These are phyloP conservation scores for Ophiothrix spiculata DNA, from an alignment of 35 echinoderm and acorn worm species.

Conservation along the genomic window DNA sequence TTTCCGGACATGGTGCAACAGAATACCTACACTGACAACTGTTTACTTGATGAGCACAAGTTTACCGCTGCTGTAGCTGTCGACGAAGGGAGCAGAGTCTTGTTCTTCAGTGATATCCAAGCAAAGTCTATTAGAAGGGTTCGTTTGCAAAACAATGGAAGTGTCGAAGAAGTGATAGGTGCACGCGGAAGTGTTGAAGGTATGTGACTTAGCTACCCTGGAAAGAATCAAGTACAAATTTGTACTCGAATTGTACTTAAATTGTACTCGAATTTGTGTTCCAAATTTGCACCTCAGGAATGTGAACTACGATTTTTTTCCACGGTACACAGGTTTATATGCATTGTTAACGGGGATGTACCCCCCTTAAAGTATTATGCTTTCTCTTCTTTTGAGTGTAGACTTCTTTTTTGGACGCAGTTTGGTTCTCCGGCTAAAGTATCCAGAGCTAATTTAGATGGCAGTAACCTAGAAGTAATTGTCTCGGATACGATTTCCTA, in stretches of 20 bases:
- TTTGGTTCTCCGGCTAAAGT: conserved; percentile 59
- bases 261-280: too few species aligned
- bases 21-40: background rate
- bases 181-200: conserved; percentile 73
- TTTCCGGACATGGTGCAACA: conserved; percentile 9
- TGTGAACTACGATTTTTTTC: too few species aligned
- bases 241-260: too few species aligned
- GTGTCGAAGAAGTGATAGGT: conserved; percentile 24
- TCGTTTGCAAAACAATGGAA: background rate
- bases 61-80: conserved; percentile 32
- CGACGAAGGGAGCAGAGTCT: conserved; percentile 6
- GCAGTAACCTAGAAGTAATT: conserved; percentile 25
- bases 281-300: too few species aligned
- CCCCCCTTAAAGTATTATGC: too few species aligned
- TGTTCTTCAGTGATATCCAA: conserved; percentile 53
- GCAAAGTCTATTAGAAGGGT: conserved; percentile 39
- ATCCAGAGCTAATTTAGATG: conserved; percentile 64
- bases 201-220: too few species aligned
- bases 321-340: too few species aligned
- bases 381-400: too few species aligned
- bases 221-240: too few species aligned
- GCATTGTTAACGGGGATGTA: too few species aligned
- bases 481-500: background rate
- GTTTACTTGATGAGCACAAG: conserved; percentile 12
- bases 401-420: conserved; percentile 85